Conservation (phyloP, 2,797 vertebrate species). For the Anguilla pacifica region DNA sequence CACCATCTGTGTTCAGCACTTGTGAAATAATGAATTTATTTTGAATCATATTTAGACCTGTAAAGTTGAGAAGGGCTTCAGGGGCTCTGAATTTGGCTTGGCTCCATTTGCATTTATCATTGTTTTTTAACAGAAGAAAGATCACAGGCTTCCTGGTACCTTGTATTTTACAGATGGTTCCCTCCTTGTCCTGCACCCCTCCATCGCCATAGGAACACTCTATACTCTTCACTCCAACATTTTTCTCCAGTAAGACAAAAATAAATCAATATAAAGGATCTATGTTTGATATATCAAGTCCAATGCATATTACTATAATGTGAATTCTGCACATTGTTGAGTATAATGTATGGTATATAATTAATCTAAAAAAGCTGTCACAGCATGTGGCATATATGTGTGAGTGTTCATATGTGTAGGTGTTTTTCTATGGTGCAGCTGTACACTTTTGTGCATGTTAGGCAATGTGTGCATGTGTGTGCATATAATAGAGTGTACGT, state of each 20-base stretch:
- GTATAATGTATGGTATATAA: too few relatives aligned
- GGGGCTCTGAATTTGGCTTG: neutral
- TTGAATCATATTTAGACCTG: neutral
- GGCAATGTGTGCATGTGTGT: conserved; percentile 11
- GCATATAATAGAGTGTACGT: neutral
- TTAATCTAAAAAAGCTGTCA: too few relatives aligned
- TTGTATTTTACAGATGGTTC: neutral
- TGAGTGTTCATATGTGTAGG: neutral
- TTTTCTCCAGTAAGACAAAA: neutral
- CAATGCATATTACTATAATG: neutral
- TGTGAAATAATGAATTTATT: neutral
- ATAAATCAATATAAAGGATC: neutral
- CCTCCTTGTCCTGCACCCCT: too few relatives aligned
- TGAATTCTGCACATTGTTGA: neutral
- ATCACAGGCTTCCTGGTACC: neutral
- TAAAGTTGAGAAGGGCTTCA: neutral
- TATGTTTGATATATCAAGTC: neutral
- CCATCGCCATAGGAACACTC: neutral
- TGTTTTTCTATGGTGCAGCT: neutral
- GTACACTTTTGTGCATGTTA: conserved; percentile 35
- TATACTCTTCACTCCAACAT: neutral
- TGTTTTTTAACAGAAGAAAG: neutral
- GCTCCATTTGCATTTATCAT: neutral
- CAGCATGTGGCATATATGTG: neutral
- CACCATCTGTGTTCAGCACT: neutral